Conservation (phyloP, 2,888 invertebrate genomes). For the Drosophila borborema region DNA sequence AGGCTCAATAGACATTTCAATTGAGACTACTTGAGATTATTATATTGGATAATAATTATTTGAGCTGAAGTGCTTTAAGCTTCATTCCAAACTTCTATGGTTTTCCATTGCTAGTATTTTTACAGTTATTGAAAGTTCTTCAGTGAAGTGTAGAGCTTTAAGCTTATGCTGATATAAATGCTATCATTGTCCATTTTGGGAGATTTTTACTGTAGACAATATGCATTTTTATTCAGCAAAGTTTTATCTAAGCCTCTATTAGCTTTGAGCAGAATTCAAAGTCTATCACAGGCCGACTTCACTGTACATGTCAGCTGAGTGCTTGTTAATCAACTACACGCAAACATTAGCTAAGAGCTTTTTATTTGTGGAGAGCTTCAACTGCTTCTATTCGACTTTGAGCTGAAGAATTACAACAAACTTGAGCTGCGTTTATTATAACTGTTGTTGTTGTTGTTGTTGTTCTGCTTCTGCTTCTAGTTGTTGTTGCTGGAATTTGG, state of each 20-base stretch:
- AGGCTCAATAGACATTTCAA: no score
- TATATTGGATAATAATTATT: no score
- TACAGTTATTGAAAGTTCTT: no score
- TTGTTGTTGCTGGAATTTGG: constrained; percentile 52
- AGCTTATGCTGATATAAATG: no score
- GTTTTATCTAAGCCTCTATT: background rate
- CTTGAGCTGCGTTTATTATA: constrained; percentile 4
- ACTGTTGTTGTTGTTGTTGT: constrained; percentile 26
- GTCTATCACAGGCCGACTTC: background rate
- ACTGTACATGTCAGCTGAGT: background rate
- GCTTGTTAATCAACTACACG: background rate
- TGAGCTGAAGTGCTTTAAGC: no score
- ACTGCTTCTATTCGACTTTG: background rate
- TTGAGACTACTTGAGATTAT: no score
- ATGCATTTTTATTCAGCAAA: no score
- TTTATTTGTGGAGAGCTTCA: background rate
- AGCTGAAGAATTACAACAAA: background rate
- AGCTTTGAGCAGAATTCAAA: background rate
- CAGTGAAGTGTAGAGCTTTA: no score
- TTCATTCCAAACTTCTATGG: no score
- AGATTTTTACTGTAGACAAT: no score
- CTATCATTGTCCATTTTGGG: no score
- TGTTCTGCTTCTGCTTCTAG: background rate
- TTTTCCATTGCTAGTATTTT: no score
- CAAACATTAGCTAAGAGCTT: background rate